phyloP scores from a whole-genome alignment of 1,140 invertebrate genomes.

The Ooceraea biroi region DNA sequence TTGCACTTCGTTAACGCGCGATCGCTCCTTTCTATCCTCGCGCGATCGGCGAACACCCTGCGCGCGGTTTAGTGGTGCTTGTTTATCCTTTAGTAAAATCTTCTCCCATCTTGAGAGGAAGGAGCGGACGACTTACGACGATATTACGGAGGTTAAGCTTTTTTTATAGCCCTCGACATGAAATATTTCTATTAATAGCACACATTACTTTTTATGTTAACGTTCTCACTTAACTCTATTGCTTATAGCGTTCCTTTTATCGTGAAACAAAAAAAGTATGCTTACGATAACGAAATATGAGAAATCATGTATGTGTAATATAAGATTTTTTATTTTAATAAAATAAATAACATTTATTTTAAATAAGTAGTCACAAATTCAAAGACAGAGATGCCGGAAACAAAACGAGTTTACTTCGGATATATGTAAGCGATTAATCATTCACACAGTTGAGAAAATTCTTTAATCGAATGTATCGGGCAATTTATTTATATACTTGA shows the following conservation, averaged over 20 bases:
- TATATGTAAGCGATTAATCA: not conserved
- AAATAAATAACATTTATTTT: conserved; percentile 4
- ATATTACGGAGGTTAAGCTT: conserved; percentile 14
- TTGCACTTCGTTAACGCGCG: conserved; percentile 46
- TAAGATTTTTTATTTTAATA: not conserved
- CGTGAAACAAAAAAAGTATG: not conserved
- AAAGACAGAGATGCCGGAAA: not conserved
- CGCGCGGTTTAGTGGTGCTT: conserved; percentile 16
- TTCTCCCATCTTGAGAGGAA: too few species aligned
- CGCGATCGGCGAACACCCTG: conserved; percentile 3
- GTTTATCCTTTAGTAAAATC: conserved; percentile 43
- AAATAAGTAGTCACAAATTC: conserved; percentile 9
- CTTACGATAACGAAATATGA: not conserved
- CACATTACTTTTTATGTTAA: conserved; percentile 30
- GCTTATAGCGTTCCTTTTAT: not conserved
- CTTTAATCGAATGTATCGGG: conserved; percentile 39
- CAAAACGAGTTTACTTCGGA: conserved; percentile 4
- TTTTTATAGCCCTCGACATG: not conserved
- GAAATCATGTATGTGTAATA: conserved; percentile 7
- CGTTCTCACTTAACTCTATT: not conserved
- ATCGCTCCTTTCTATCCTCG: conserved; percentile 25
- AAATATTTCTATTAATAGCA: conserved; percentile 28
- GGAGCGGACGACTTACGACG: conserved; percentile 9
- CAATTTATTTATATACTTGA: conserved; percentile 51
- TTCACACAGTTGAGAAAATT: conserved; percentile 24